Evolutionary conservation across 2,113 vertebrate species (phyloP), one percentile per base, ranked within the genome.

Genomic region (Henicopernis longicauda): DNA sequence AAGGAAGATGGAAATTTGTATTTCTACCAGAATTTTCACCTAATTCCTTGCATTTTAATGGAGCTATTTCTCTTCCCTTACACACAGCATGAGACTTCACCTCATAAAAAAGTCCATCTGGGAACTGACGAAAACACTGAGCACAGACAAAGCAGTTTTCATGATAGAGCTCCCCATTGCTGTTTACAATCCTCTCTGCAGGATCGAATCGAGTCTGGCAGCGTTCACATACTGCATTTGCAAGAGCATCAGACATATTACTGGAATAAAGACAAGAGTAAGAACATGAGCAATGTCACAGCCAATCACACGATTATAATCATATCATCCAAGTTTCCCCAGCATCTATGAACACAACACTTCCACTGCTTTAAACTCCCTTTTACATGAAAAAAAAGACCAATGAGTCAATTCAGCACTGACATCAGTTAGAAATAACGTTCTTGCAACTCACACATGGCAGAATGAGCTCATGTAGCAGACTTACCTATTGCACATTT

Each of bases 91-190:
- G 40, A 16, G 11, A 47, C 22, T 97, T 98, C 84, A 98, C 98
- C 98, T 98, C 98, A 11, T 98, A 98, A 52, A 98, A 98, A 87
- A 98, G 98, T 21, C 98, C 98, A 42, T 98, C 98, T 0, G 98
- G 98, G 87, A 98, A 98, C 15, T 98, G 98, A 22, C 97, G 97
- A 55, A 98, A 98, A 85, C 98, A 98, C 96, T 98, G 98, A 8
- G 98, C 98, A 2, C 98, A 98, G 76, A 98, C 98, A 4, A 98
- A 98, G 97, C 98, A 98, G 67, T 97, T 97, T 74, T 98, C 98
- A 0, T 98, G 98, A 31, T 97, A 98, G 17, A 98, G 97, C 34
- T 98, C 97, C 67, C 98, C 98, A 0, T 97, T 98, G 96, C 98
- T 98, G 96, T 98, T 98, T 34, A 98, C 97, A 2, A 98, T 98